A percentile compares a stretch with the other conserved stretches of the same genome.
These are phyloP conservation scores for Pseudococcus jackbeardsleyi DNA, from an alignment of 2,888 invertebrate genomes.

Conservation along the genomic window DNA sequence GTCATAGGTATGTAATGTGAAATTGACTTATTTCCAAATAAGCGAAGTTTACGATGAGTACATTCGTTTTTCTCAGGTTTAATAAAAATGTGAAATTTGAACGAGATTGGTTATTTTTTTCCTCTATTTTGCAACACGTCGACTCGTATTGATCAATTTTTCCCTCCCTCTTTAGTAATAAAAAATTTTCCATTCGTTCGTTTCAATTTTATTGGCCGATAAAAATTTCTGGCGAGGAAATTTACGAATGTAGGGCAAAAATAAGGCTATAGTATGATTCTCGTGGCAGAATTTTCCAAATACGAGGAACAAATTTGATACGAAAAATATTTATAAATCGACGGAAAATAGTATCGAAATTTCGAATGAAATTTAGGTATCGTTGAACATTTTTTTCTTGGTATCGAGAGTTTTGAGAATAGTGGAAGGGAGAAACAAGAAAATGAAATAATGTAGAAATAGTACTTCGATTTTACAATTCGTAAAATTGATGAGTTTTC, in stretches of 20 bases:
- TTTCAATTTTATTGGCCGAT: neutral
- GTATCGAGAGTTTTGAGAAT: too few relatives aligned
- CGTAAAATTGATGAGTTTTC: too few relatives aligned
- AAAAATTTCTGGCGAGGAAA: neutral
- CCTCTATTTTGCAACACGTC: neutral
- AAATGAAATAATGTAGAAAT: too few relatives aligned
- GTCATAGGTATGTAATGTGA: neutral
- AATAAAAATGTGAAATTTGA: neutral
- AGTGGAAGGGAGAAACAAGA: too few relatives aligned
- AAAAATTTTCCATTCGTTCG: neutral
- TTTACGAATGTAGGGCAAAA: neutral
- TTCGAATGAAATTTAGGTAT: too few relatives aligned
- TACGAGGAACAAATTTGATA: neutral
- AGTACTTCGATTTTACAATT: too few relatives aligned
- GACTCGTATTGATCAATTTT: neutral
- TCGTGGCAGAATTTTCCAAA: neutral
- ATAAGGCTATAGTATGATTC: neutral
- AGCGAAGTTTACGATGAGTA: neutral
- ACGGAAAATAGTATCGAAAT: too few relatives aligned
- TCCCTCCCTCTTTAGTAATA: neutral
- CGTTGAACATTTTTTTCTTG: too few relatives aligned
- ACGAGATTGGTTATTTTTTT: neutral
- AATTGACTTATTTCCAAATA: neutral
- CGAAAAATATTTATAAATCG: neutral
- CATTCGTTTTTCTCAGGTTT: neutral